Evolutionary conservation across 2,797 vertebrate genomes (phyloP).

Genomic region (Lacerta bilineata): DNA sequence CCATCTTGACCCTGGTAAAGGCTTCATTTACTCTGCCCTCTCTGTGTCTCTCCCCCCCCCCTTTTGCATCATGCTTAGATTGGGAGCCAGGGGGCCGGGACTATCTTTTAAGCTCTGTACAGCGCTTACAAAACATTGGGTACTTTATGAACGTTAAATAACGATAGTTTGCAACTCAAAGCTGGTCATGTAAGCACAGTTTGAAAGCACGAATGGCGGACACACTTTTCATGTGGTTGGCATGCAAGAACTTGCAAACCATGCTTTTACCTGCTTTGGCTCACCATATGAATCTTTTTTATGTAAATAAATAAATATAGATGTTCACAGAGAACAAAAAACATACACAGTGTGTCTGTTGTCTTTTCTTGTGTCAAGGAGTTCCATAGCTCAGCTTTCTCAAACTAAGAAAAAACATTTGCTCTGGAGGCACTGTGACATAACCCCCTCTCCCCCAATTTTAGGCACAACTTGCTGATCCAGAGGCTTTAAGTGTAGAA

Average conservation of each 20-base stretch:
- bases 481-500: too few relatives aligned
- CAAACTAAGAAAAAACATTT: too few relatives aligned
- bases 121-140: too few relatives aligned
- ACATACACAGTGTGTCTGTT: neutral
- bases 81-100: neutral
- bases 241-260: conserved; percentile 21
- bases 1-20: neutral
- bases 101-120: neutral
- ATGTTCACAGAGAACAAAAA: neutral
- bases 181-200: conserved; percentile 19
- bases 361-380: neutral
- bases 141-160: neutral
- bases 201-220: neutral
- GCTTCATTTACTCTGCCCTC: neutral
- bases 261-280: neutral
- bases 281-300: conserved; percentile 15
- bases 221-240: conserved; percentile 3
- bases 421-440: too few relatives aligned
- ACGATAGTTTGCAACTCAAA: neutral
- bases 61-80: neutral
- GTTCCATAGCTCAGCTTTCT: neutral
- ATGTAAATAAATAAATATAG: too few relatives aligned
- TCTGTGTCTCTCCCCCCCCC: neutral
- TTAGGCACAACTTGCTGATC: too few relatives aligned
- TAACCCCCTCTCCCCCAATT: too few relatives aligned